phyloP scores from a whole-genome alignment of 2,113 vertebrate genomes.

The Gopherus evgoodei region DNA sequence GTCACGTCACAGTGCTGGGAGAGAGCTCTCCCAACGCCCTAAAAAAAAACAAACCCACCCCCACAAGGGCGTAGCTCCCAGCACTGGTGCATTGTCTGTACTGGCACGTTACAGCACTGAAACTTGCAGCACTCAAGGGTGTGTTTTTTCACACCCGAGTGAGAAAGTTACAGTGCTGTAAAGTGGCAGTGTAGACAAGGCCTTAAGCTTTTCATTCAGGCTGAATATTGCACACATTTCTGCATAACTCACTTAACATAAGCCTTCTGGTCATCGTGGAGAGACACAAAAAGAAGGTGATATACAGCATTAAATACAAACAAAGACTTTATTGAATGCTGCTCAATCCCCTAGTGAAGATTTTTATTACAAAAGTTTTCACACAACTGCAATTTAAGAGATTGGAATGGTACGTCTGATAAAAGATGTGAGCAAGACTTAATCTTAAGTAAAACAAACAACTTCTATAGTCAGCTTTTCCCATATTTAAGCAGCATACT shows the following conservation, averaged over 20 bases:
- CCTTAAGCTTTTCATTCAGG: neutral
- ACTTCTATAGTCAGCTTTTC: slow-evolving; percentile 64
- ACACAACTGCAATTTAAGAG: slow-evolving; percentile 84
- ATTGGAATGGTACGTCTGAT: slow-evolving; percentile 93
- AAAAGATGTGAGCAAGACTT: slow-evolving; percentile 84
- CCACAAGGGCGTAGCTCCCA: too few species aligned
- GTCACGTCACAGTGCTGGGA: too few species aligned
- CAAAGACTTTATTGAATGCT: slow-evolving; percentile 95
- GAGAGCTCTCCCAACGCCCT: too few species aligned
- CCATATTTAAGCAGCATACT: slow-evolving; percentile 58
- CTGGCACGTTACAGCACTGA: too few species aligned
- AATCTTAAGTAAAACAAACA: slow-evolving; percentile 77
- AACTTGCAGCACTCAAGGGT: too few species aligned
- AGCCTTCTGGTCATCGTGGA: neutral
- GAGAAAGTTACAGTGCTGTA: too few species aligned
- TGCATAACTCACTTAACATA: neutral
- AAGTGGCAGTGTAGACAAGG: too few species aligned
- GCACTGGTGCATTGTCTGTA: too few species aligned
- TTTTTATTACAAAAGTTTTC: slow-evolving; percentile 91
- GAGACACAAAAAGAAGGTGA: slow-evolving; percentile 58
- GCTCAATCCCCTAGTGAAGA: slow-evolving; percentile 87
- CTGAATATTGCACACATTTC: neutral
- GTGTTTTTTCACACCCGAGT: too few species aligned
- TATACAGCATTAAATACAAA: slow-evolving; percentile 88
- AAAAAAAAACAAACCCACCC: too few species aligned